phyloP scores from a whole-genome alignment of 2,113 vertebrate genomes.

The Coptodon rendalli region DNA sequence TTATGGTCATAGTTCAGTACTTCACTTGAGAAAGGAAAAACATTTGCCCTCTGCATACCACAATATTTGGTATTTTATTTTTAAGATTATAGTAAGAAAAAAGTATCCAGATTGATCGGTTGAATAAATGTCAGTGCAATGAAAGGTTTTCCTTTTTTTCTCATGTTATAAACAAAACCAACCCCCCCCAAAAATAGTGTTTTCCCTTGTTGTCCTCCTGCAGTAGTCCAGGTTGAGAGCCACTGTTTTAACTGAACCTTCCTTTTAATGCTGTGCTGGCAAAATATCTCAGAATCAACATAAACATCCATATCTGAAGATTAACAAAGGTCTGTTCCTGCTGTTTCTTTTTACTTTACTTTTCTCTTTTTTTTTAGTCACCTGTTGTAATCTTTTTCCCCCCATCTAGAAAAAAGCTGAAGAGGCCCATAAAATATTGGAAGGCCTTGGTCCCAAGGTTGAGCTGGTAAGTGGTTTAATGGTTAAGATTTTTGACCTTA shows the following conservation, averaged over 20 bases:
- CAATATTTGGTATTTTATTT: not conserved
- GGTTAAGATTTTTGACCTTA: not conserved
- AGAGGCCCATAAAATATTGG: constrained; percentile 97
- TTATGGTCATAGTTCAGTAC: not conserved
- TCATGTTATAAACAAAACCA: no score
- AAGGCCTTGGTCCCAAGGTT: constrained; percentile 95
- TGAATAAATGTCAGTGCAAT: not conserved
- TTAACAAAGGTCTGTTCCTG: not conserved
- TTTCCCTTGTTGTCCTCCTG: no score
- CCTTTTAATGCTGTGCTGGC: not conserved
- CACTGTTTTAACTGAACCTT: not conserved
- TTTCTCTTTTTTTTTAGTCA: not conserved
- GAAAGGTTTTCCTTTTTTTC: no score
- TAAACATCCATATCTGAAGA: not conserved
- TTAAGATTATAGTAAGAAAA: not conserved
- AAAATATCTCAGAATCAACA: not conserved
- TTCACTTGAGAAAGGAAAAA: not conserved
- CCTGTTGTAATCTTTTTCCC: not conserved
- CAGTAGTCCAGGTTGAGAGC: no score
- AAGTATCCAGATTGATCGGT: not conserved
- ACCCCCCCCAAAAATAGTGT: no score
- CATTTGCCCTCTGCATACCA: not conserved
- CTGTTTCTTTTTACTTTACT: not conserved
- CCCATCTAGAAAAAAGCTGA: constrained; percentile 93
- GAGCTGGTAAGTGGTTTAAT: constrained; percentile 83